Percentiles rank a stretch among this genome's conserved stretches.
Evolutionary conservation across 1,140 invertebrate species (phyloP).

Genomic region (Brachionus calyciflorus): DNA sequence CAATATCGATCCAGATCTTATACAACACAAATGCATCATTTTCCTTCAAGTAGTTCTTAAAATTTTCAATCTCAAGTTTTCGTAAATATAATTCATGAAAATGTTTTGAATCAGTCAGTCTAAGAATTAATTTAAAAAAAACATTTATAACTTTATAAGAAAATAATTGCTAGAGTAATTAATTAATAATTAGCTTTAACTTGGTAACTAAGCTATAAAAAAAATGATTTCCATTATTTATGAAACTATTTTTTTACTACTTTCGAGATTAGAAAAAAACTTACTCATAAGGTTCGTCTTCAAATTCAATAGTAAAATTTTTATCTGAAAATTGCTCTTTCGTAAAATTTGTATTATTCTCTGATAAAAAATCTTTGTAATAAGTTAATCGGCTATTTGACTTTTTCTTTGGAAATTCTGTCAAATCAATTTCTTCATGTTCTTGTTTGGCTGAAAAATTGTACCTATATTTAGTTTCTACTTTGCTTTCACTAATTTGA

Average conservation of each 20-base stretch:
- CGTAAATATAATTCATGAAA: conserved; percentile 21
- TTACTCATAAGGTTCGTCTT: conserved; percentile 42
- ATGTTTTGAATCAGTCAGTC: conserved; percentile 37
- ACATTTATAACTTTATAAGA: too few relatives aligned
- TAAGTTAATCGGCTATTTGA: conserved; percentile 5
- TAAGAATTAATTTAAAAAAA: neutral
- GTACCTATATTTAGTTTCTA: neutral
- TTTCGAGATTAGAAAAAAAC: too few relatives aligned
- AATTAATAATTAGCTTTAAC: conserved; percentile 4
- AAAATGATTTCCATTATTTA: too few relatives aligned
- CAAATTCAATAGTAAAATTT: conserved; percentile 27
- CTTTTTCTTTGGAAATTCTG: neutral
- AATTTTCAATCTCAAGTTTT: conserved; percentile 35
- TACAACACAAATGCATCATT: conserved; percentile 34
- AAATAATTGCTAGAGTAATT: too few relatives aligned
- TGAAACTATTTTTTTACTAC: too few relatives aligned
- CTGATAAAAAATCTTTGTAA: conserved; percentile 18
- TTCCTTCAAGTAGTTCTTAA: conserved; percentile 41
- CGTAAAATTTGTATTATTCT: neutral
- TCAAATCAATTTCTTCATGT: neutral
- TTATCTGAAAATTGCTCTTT: neutral
- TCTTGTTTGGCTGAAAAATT: conserved; percentile 18
- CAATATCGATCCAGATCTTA: conserved; percentile 38
- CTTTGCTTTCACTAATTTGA: neutral
- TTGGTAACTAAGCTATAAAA: neutral